A percentile compares a stretch with the other conserved stretches of the same genome.
Evolutionary conservation across 2,888 invertebrate genomes (phyloP).

Genomic region (Antheraea yamamai): DNA sequence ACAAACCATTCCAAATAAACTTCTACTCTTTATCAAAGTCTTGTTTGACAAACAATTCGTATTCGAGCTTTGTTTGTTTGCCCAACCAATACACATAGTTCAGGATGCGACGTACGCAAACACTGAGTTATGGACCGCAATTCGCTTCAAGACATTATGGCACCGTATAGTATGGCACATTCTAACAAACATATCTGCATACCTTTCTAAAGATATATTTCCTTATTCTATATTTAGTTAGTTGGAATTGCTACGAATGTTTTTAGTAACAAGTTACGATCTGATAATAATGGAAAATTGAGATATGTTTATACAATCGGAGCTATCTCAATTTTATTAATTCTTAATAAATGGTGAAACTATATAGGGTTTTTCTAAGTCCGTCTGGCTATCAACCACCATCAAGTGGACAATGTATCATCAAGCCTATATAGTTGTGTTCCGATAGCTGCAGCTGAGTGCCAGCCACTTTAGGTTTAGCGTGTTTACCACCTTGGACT

Average conservation of each 20-base stretch:
- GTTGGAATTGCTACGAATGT: not conserved
- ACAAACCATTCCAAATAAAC: not conserved
- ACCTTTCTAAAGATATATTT: not conserved
- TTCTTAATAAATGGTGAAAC: too few relatives aligned
- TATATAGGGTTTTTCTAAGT: too few relatives aligned
- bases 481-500: too few relatives aligned
- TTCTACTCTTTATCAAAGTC: not conserved
- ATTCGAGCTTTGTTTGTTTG: not conserved
- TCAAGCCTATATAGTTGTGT: too few relatives aligned
- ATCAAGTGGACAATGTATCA: too few relatives aligned
- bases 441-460: too few relatives aligned
- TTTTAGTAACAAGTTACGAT: too few relatives aligned
- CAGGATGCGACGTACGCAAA: slow-evolving; percentile 11
- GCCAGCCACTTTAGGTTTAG: too few relatives aligned
- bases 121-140: slow-evolving; percentile 11
- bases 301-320: too few relatives aligned
- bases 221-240: not conserved
- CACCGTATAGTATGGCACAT: not conserved
- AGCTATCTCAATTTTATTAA: too few relatives aligned
- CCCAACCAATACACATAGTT: slow-evolving; percentile 13
- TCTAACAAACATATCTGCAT: not conserved
- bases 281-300: too few relatives aligned
- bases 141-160: slow-evolving; percentile 1
- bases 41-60: not conserved
- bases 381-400: too few relatives aligned